Percentiles rank a stretch among this genome's conserved stretches.
phyloP scores from a whole-genome alignment of 2,888 invertebrate species.

The Pandemis cinnamomeana region DNA sequence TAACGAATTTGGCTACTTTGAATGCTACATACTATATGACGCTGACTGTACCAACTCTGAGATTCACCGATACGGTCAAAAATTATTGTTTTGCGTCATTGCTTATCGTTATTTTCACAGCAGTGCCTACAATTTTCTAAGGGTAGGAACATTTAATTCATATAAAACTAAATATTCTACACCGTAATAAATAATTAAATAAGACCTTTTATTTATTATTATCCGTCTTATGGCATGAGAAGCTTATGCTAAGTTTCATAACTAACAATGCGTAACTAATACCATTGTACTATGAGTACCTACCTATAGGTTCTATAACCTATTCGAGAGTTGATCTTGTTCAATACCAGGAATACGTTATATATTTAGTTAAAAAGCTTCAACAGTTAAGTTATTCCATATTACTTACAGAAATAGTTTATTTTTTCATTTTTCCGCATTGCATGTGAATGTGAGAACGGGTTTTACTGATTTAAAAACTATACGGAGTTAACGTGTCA shows the following conservation, averaged over 20 bases:
- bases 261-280: slow-evolving; percentile 31
- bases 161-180: slow-evolving; percentile 20
- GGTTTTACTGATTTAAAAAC: not conserved
- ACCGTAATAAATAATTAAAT: slow-evolving; percentile 31
- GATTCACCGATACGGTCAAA: slow-evolving; percentile 8
- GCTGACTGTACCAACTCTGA: not conserved
- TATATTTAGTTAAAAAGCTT: not conserved
- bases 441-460: too few relatives aligned
- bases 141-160: slow-evolving; percentile 39
- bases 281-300: slow-evolving; percentile 18
- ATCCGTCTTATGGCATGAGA: slow-evolving; percentile 24
- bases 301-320: slow-evolving; percentile 5
- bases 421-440: too few relatives aligned
- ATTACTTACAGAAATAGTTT: not conserved
- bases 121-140: slow-evolving; percentile 15
- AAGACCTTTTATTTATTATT: slow-evolving; percentile 6
- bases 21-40: too few relatives aligned
- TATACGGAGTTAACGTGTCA: too few relatives aligned
- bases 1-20: too few relatives aligned
- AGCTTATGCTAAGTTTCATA: slow-evolving; percentile 14
- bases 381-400: not conserved
- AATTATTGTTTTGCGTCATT: slow-evolving; percentile 31
- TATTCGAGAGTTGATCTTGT: not conserved
- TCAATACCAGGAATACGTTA: not conserved
- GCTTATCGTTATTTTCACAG: slow-evolving; percentile 34